Evolutionary conservation across 2,888 invertebrate genomes (phyloP), one percentile per base, ranked within the genome.

Genomic region (Kryphioiulus occultus): DNA sequence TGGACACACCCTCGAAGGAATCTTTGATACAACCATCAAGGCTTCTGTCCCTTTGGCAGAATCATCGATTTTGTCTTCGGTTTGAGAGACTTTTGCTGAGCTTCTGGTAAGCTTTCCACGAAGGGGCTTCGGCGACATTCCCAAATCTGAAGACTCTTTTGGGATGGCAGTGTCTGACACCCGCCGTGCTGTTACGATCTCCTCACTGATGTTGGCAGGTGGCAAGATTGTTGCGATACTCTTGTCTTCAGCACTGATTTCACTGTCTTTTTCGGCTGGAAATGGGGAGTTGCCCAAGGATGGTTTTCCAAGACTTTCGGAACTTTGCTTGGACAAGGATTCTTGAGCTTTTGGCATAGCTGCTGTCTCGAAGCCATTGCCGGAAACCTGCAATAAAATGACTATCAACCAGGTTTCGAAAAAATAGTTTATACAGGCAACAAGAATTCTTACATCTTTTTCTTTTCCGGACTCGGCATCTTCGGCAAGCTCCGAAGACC

Each of bases 141-240:
- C 9, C 30, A 22, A 9, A 78, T 5, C 35, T 17, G 53, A n/a
- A 35, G 84, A 35, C n/a, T 87, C 42, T 30, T 26, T 32, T n/a
- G 87, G 85, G 17, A 87, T 59, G 85, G 53, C n/a, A n/a, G 87
- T 87, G 32, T 87, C 87, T 39, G 87, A 87, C n/a, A 87, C 85
- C 47, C 87, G 47, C 17, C 87, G 44, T 9, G 83, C 47, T 84
- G 35, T 84, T 22, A 84, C 35, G 1, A 10, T 35, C 17, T 84
- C 39, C 10, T 39, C 42, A 35, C 35, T 35, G 32, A 4, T 39
- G 84, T 84, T 35, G 17, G 35, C 22, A 12, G 7, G 22, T 84
- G 22, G 12, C 26, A 84, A 19, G n/a, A 22, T 84, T 32, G 17
- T 10, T 17, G 19, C 12, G 39, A 2, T 84, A 3, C 2, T 42